phyloP scores from a whole-genome alignment of 2,888 invertebrate genomes.

The Malthinus flaveolus region DNA sequence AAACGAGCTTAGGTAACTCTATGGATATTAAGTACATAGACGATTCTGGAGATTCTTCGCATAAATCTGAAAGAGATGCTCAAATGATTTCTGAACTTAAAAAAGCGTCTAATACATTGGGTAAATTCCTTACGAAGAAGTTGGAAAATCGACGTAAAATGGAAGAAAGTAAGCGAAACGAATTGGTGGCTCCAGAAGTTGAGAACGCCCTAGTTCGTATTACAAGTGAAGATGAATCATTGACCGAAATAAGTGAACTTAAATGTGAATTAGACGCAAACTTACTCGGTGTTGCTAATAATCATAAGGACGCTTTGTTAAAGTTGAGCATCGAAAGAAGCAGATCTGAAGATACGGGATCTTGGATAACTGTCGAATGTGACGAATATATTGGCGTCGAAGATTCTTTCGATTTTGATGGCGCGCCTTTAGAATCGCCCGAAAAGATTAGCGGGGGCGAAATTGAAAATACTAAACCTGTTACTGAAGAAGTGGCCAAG shows the following conservation, averaged over 20 bases:
- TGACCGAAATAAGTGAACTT: slow-evolving; percentile 67
- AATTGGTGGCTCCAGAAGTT: slow-evolving; percentile 7
- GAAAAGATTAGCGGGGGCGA: slow-evolving; percentile 38
- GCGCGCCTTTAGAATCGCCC: slow-evolving; percentile 45
- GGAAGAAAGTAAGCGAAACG: slow-evolving; percentile 2
- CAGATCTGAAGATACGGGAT: slow-evolving; percentile 69
- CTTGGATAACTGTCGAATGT: slow-evolving; percentile 69
- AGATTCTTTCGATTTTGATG: slow-evolving; percentile 62
- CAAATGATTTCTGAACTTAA: slow-evolving; percentile 50
- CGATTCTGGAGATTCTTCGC: slow-evolving; percentile 53
- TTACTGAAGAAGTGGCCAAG: slow-evolving; percentile 12
- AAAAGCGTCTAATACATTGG: slow-evolving; percentile 48
- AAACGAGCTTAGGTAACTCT: slow-evolving; percentile 51
- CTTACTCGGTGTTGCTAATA: slow-evolving; percentile 58
- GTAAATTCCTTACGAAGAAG: slow-evolving; percentile 48
- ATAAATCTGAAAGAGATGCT: slow-evolving; percentile 49
- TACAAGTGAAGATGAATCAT: slow-evolving; percentile 70
- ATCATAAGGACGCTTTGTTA: slow-evolving; percentile 57
- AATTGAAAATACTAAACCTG: slow-evolving; percentile 11
- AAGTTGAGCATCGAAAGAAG: slow-evolving; percentile 57
- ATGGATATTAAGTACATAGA: slow-evolving; percentile 55
- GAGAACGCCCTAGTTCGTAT: slow-evolving; percentile 48
- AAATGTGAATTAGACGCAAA: slow-evolving; percentile 58
- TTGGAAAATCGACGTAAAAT: slow-evolving; percentile 42
- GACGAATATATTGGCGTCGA: slow-evolving; percentile 69